These are phyloP conservation scores for Dryocosmus kuriphilus DNA, from an alignment of 2,888 invertebrate genomes.

Conservation along the genomic window DNA sequence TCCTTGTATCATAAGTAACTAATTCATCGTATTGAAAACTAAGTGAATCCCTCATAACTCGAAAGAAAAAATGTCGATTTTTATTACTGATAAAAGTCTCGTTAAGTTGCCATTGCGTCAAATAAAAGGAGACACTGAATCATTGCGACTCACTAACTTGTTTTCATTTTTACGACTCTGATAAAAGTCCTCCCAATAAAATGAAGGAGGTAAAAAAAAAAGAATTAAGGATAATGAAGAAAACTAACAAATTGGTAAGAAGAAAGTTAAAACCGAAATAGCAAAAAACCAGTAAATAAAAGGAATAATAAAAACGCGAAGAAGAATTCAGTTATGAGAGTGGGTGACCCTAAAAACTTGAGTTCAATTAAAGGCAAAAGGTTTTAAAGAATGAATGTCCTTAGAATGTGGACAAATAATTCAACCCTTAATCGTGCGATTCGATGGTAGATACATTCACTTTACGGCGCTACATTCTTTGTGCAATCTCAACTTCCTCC, in stretches of 20 bases:
- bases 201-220: neutral
- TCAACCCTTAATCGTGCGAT: neutral
- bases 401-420: conserved; percentile 15
- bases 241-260: neutral
- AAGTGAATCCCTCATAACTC: neutral
- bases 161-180: neutral
- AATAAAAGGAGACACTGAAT: neutral
- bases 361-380: conserved; percentile 10
- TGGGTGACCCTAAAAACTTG: neutral
- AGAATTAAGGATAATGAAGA: neutral
- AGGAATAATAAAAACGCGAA: neutral
- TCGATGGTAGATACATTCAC: neutral
- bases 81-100: neutral
- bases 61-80: neutral
- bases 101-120: neutral
- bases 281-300: neutral
- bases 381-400: neutral
- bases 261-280: too few relatives aligned
- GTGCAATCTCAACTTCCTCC: neutral
- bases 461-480: neutral
- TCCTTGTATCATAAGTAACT: too few relatives aligned
- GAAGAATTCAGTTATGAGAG: neutral
- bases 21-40: neutral
- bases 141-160: neutral
- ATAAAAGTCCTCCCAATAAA: neutral